Evolutionary conservation across 2,113 vertebrate genomes (phyloP), one percentile per base, ranked within the genome.

Genomic region (Lepus europaeus): DNA sequence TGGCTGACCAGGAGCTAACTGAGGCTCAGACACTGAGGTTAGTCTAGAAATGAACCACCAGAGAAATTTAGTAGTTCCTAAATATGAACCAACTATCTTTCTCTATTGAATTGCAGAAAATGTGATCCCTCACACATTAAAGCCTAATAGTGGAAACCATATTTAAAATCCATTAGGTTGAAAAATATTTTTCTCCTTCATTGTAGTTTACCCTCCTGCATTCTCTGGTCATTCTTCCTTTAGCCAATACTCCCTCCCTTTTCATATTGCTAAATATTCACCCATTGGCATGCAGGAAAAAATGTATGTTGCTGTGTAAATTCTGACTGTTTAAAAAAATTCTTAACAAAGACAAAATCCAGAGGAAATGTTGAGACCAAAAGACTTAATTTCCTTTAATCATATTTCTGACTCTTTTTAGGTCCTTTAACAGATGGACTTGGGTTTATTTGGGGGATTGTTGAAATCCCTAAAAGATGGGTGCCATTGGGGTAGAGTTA

Each of bases 391-490:
- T 97, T 97, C 94, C 94, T 97, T 93, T 96, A 92, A 95, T 97
- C 97, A 94, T 89, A 96, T 76, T 86, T 92, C 66, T 92, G 93
- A 91, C 87, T 94, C 92, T 83, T 96, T 97, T 97, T 88, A 84
- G 92, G 61, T 93, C 92, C 91, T 94, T 90, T 87, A 95, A 74
- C 95, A 97, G 96, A 97, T 94, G 96, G 95, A 94, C 85, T 89
- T 94, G 72, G 56, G 61, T 96, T 95, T 96, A 96, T 96, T 95
- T 95, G 94, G 93, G 92, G 86, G 95, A 91, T 96, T 97, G 92
- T 66, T 96, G 95, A 97, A 97, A 96, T 97, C 95, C 89, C 96
- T 73, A 94, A 97, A 97, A 93, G 93, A 96, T 93, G 95, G 87
- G 95, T 97, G 79, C 88, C 90, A 88, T 73, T 89, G 95, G 83